Conservation (phyloP, 2,113 vertebrate genomes). For the Stigmatopora argus region DNA sequence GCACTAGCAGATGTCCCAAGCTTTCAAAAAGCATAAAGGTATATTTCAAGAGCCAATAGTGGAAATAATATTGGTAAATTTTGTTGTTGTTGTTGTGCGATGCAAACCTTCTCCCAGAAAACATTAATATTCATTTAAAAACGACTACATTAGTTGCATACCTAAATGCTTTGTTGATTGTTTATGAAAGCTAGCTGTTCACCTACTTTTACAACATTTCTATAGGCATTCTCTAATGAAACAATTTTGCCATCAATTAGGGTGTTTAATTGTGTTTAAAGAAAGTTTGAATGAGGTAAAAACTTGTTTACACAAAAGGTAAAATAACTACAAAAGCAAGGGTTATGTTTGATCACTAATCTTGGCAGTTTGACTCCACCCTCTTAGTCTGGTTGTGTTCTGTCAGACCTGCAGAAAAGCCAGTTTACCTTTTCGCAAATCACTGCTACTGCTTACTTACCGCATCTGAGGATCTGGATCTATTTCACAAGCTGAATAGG, state of each 20-base stretch:
- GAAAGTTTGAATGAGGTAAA: neutral
- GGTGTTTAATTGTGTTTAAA: neutral
- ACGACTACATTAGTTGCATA: neutral
- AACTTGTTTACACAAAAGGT: conserved; percentile 13
- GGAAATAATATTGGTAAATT: neutral
- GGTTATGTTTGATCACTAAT: conserved; percentile 59
- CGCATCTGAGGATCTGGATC: conserved; percentile 32
- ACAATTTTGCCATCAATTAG: neutral
- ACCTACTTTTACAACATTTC: neutral
- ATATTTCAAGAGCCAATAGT: neutral
- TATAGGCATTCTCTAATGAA: neutral
- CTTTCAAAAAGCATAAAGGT: neutral
- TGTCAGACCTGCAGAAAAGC: conserved; percentile 39
- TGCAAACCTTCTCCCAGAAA: neutral
- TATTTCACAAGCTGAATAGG: conserved; percentile 16
- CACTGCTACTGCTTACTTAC: conserved; percentile 39
- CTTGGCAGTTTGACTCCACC: conserved; percentile 67
- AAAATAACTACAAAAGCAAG: conserved; percentile 9
- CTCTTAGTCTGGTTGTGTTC: conserved; percentile 43
- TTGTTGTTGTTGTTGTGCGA: neutral
- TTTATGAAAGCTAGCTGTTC: neutral
- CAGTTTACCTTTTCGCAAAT: conserved; percentile 47
- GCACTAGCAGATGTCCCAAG: neutral
- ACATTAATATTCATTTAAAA: neutral
- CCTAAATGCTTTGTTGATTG: neutral